A percentile compares a stretch with the other conserved stretches of the same genome.
Conservation (phyloP, 2,888 invertebrate genomes). For the Drosophila pseudotakahashii region DNA sequence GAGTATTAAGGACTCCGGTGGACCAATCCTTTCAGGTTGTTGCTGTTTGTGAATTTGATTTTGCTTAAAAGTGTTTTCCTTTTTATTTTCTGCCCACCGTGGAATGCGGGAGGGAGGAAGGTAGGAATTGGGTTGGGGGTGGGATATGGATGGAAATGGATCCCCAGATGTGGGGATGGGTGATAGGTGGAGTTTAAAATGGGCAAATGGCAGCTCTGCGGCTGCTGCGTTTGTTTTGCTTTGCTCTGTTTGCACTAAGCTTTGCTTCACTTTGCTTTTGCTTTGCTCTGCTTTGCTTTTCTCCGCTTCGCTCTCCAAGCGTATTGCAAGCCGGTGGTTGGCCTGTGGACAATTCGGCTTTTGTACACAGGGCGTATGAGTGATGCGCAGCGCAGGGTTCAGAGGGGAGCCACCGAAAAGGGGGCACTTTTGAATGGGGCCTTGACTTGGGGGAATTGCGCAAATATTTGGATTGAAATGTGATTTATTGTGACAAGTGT, state of each 20-base stretch:
- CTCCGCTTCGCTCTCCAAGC: constrained; percentile 19
- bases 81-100: constrained; percentile 13
- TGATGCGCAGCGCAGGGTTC: constrained; percentile 15
- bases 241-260: constrained; percentile 46
- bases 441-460: constrained; percentile 48
- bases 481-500: constrained; percentile 73
- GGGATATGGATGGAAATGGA: background rate
- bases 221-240: constrained; percentile 62
- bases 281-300: constrained; percentile 18
- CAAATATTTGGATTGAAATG: constrained; percentile 67
- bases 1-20: background rate
- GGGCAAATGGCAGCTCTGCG: constrained; percentile 58
- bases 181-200: constrained; percentile 50
- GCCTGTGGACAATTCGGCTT: constrained; percentile 60
- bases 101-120: background rate
- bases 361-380: constrained; percentile 48
- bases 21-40: constrained; percentile 17
- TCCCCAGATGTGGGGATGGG: background rate
- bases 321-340: constrained; percentile 43
- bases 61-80: constrained; percentile 59
- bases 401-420: background rate
- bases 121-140: background rate
- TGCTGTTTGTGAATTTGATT: constrained; percentile 70
- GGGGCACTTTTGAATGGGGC: constrained; percentile 25
- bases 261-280: constrained; percentile 29